phyloP scores from a whole-genome alignment of 2,113 vertebrate species.

The Turnix velox region DNA sequence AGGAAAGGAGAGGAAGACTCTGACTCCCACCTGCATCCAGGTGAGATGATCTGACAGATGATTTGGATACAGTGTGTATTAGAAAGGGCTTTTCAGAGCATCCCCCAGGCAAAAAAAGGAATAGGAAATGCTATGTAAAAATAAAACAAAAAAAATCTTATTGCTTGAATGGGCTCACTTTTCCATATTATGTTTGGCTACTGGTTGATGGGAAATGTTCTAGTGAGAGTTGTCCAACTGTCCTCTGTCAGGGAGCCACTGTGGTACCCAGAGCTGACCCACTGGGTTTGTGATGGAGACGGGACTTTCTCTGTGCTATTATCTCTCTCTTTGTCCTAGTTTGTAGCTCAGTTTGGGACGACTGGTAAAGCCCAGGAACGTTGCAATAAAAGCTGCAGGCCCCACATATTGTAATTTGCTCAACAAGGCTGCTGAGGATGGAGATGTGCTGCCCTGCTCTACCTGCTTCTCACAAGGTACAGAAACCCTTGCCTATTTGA shows the following conservation, averaged over 20 bases:
- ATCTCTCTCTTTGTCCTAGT: neutral
- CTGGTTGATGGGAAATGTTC: neutral
- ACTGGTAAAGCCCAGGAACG: neutral
- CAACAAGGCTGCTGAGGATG: neutral
- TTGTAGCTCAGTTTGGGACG: neutral
- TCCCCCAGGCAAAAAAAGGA: neutral
- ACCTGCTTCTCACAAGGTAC: neutral
- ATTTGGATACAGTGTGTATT: neutral
- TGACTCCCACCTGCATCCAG: neutral
- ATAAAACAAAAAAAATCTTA: neutral
- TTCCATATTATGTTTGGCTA: neutral
- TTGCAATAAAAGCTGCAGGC: neutral
- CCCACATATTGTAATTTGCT: neutral
- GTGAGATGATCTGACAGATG: neutral
- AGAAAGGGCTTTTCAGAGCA: neutral
- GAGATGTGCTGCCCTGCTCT: neutral
- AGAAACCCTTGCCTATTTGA: neutral
- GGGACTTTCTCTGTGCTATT: neutral
- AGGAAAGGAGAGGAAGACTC: constrained; percentile 11
- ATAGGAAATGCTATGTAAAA: neutral
- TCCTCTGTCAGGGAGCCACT: neutral
- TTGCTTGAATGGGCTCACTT: neutral
- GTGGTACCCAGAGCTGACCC: neutral
- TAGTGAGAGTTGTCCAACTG: neutral
- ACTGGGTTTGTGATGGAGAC: neutral